Conservation (phyloP, 2,888 invertebrate genomes). For the Chymomyza procnemis region DNA sequence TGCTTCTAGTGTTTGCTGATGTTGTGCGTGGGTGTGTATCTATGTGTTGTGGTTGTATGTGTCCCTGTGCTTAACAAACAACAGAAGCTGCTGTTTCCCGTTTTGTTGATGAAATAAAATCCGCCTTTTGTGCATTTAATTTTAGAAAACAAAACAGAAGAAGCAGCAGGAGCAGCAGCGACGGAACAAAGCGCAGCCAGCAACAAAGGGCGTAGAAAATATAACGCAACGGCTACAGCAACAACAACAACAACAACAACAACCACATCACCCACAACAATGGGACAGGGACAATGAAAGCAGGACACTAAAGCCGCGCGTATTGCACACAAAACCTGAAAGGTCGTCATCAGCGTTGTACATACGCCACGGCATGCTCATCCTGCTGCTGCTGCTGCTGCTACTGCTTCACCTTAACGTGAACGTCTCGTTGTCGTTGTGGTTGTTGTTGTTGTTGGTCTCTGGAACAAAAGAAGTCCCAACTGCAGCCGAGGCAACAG, state of each 20-base stretch:
- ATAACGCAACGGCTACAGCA: slow-evolving; percentile 47
- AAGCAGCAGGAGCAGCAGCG: background rate
- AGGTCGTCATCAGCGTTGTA: slow-evolving; percentile 36
- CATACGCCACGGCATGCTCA: background rate
- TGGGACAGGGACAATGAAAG: background rate
- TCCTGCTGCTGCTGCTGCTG: background rate
- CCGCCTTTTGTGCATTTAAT: slow-evolving; percentile 75
- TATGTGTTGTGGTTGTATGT: background rate
- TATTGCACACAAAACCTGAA: slow-evolving; percentile 55
- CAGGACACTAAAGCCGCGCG: background rate
- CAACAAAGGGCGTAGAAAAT: slow-evolving; percentile 68
- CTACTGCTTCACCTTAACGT: background rate
- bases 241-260: slow-evolving; percentile 8
- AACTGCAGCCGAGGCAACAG: slow-evolving; percentile 57
- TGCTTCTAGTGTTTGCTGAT: slow-evolving; percentile 4
- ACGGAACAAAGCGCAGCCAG: slow-evolving; percentile 65
- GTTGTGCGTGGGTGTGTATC: background rate
- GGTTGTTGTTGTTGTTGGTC: background rate
- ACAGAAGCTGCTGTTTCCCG: slow-evolving; percentile 73
- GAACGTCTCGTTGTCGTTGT: slow-evolving; percentile 7
- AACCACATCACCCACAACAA: background rate
- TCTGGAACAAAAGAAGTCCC: slow-evolving; percentile 61
- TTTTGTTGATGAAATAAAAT: slow-evolving; percentile 72
- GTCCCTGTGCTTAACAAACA: slow-evolving; percentile 59
- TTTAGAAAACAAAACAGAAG: slow-evolving; percentile 50